A percentile compares a stretch with the other conserved stretches of the same genome.
Conservation (phyloP, 2,113 vertebrate species). For the Pan troglodytes region NHGRI_mPanTro3-v2.1_pri NC_072414.2:38402501-38403000, state of each 20-base stretch:
- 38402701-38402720: background rate
- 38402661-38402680: background rate
- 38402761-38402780: background rate
- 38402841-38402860: background rate
- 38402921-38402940: background rate
- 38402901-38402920: background rate
- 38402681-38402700: background rate
- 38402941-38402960: background rate
- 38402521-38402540: conserved; percentile 24
- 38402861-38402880: background rate
- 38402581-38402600: conserved; percentile 31
- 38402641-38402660: background rate
- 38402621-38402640: background rate
- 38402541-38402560: background rate
- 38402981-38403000: background rate
- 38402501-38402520: background rate
- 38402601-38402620: background rate
- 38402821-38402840: background rate
- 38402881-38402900: background rate
- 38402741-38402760: background rate
- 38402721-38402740: background rate
- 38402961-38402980: background rate
- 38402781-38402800: background rate
- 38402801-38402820: background rate
- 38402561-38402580: background rate